Conservation (phyloP, 2,888 invertebrate genomes). For the Epistrophella euchroma region DNA sequence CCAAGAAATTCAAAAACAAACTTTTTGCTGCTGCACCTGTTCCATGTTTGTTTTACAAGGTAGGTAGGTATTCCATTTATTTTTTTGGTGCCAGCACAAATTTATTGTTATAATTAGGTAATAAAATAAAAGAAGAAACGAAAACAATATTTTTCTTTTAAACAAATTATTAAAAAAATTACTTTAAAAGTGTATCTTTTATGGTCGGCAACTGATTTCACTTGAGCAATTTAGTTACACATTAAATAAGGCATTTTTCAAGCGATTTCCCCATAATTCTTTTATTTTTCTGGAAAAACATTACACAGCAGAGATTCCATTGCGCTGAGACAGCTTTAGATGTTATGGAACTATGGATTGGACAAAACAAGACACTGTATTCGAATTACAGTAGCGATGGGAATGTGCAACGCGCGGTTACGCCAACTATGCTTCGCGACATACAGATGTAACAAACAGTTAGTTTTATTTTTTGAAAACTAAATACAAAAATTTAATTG, state of each 20-base stretch:
- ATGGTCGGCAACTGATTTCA: conserved; percentile 53
- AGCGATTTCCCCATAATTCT: conserved; percentile 56
- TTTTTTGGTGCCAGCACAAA: background rate
- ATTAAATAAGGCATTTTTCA: conserved; percentile 52
- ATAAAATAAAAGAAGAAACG: too few relatives aligned
- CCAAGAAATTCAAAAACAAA: background rate
- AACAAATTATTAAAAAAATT: too few relatives aligned
- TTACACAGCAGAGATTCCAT: conserved; percentile 42
- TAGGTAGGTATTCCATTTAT: background rate
- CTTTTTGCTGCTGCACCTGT: conserved; percentile 47
- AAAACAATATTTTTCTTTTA: too few relatives aligned
- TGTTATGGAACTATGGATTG: background rate
- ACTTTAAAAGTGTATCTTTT: too few relatives aligned
- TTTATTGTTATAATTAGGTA: too few relatives aligned
- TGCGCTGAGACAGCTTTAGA: background rate
- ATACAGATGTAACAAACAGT: conserved; percentile 38
- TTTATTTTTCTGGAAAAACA: conserved; percentile 51
- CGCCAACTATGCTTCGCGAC: conserved; percentile 39
- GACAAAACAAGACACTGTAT: conserved; percentile 13
- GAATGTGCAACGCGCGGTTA: conserved; percentile 51
- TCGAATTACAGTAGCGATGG: background rate
- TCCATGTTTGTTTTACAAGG: background rate
- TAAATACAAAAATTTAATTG: conserved; percentile 37
- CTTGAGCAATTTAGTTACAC: conserved; percentile 38
- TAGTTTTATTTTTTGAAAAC: conserved; percentile 35